phyloP scores from a whole-genome alignment of 92 coral and sea anemone species.

The Zoanthus sansibaricus region DNA sequence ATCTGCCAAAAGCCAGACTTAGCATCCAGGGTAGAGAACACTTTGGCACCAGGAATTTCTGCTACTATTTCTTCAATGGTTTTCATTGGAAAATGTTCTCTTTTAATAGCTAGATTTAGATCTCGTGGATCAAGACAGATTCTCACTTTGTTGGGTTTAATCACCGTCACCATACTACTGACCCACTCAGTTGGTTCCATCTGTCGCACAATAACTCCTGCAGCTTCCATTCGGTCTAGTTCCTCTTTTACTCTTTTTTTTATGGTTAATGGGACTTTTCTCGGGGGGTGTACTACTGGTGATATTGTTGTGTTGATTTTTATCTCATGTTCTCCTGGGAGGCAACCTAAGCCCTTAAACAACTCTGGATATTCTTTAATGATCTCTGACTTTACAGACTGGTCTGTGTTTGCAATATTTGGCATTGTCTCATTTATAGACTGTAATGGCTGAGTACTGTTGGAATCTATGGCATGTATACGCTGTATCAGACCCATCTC shows the following conservation, averaged over 20 bases:
- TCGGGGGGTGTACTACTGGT: slow-evolving; percentile 63
- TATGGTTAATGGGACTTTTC: slow-evolving; percentile 54
- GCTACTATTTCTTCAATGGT: slow-evolving; percentile 66
- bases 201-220: slow-evolving; percentile 57
- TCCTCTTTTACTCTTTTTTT: slow-evolving; percentile 49
- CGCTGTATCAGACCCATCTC: slow-evolving; percentile 46
- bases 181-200: slow-evolving; percentile 73
- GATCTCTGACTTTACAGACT: slow-evolving; percentile 25
- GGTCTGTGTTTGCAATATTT: no score
- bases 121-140: slow-evolving; percentile 69
- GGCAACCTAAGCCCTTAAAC: slow-evolving; percentile 64
- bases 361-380: slow-evolving; percentile 58
- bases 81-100: slow-evolving; percentile 69
- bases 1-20: slow-evolving; percentile 42
- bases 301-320: slow-evolving; percentile 37
- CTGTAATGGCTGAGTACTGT: not conserved
- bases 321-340: slow-evolving; percentile 61
- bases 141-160: slow-evolving; percentile 72
- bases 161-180: slow-evolving; percentile 65
- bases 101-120: slow-evolving; percentile 56
- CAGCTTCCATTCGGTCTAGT: slow-evolving; percentile 52
- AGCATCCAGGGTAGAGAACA: slow-evolving; percentile 65
- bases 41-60: slow-evolving; percentile 55
- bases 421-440: not conserved
- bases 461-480: slow-evolving; percentile 26